These are phyloP conservation scores for Agriopis marginaria DNA, from an alignment of 2,888 invertebrate species.

Conservation along the genomic window DNA sequence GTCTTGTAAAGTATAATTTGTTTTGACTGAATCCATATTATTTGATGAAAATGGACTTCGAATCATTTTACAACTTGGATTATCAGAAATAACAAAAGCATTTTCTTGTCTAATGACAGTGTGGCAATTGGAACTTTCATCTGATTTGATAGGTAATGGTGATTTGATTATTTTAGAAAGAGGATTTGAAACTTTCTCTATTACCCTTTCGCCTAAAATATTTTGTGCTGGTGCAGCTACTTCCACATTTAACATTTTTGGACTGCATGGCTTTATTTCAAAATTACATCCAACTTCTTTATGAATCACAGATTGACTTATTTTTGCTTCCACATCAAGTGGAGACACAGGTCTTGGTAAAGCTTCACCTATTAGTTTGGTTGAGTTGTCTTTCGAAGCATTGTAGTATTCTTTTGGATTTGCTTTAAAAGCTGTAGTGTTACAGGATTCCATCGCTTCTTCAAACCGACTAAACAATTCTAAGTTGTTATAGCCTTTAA, in stretches of 20 bases:
- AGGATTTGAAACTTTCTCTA: constrained; percentile 80
- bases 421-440: constrained; percentile 59
- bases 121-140: constrained; percentile 57
- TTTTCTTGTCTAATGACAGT: constrained; percentile 54
- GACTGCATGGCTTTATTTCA: constrained; percentile 84
- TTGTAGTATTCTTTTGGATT: constrained; percentile 55
- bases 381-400: constrained; percentile 48
- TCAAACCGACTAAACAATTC: constrained; percentile 81
- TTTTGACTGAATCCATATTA: constrained; percentile 62
- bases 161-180: constrained; percentile 58
- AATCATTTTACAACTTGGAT: constrained; percentile 75
- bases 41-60: constrained; percentile 65
- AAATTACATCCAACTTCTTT: constrained; percentile 85
- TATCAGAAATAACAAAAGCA: constrained; percentile 51
- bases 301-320: constrained; percentile 84
- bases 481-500: constrained; percentile 80
- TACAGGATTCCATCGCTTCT: constrained; percentile 77
- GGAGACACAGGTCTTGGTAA: constrained; percentile 75
- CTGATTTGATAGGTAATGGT: constrained; percentile 53
- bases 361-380: constrained; percentile 51
- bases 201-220: constrained; percentile 71
- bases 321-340: constrained; percentile 83
- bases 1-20: constrained; percentile 75
- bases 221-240: constrained; percentile 74
- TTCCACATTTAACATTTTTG: constrained; percentile 81